Evolutionary conservation across 37 sponge, comb jelly and placozoan genomes (phyloP).

Genomic region (Dysidea cf. avara): DNA sequence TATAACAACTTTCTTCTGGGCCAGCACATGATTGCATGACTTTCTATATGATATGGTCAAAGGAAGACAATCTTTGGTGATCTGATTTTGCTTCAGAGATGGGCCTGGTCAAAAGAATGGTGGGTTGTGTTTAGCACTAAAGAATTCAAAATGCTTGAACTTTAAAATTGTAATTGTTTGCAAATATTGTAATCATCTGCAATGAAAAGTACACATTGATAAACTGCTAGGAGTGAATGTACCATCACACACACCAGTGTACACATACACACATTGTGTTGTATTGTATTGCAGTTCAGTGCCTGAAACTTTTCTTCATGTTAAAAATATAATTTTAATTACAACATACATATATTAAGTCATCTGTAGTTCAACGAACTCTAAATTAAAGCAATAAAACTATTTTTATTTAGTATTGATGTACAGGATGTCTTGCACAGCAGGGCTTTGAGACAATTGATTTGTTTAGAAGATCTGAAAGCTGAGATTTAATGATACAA

Average conservation of each 20-base stretch:
- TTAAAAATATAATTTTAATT: no score
- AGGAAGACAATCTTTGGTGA: no score
- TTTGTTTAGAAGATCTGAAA: constrained; percentile 12
- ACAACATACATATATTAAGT: no score
- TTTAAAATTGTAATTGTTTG: neutral
- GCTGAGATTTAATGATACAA: constrained; percentile 19
- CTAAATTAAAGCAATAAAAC: no score
- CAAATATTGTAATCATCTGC: no score
- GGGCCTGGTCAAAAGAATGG: constrained; percentile 1
- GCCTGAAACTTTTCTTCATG: neutral
- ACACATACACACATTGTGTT: neutral
- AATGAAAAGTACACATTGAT: neutral
- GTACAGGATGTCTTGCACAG: constrained; percentile 6
- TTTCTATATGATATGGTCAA: no score
- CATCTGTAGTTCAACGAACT: no score
- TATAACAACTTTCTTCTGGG: no score
- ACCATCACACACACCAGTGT: neutral
- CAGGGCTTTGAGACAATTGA: neutral
- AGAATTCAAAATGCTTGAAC: neutral
- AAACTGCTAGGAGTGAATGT: neutral
- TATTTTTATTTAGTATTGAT: no score
- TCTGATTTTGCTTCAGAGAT: no score
- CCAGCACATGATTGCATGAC: no score
- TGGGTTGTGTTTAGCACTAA: neutral
- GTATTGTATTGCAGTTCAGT: neutral